Evolutionary conservation across 2,888 invertebrate species (phyloP).

Genomic region (Hirtodrosophila cameraria): DNA sequence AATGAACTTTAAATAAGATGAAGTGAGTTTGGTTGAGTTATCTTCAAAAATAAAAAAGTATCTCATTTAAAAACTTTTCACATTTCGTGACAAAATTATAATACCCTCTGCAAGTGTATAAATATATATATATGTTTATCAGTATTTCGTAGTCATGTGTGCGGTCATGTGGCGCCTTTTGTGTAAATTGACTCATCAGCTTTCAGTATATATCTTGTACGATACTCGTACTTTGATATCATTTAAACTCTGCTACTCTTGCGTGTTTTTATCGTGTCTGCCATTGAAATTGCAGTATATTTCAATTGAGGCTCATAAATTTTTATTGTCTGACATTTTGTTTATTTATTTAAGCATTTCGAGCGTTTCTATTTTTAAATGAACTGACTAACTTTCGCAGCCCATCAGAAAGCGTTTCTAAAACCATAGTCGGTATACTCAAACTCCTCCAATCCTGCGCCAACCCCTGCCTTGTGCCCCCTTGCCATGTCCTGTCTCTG

Average conservation of each 20-base stretch:
- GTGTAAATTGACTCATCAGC: slow-evolving; percentile 70
- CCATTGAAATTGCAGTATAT: slow-evolving; percentile 72
- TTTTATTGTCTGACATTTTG: slow-evolving; percentile 74
- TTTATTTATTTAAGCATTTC: slow-evolving; percentile 73
- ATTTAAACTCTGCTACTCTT: slow-evolving; percentile 5
- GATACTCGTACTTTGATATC: slow-evolving; percentile 17
- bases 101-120: too few relatives aligned
- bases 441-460: neutral
- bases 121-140: neutral
- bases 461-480: neutral
- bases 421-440: slow-evolving; percentile 8
- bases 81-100: too few relatives aligned
- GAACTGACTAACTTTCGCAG: slow-evolving; percentile 71
- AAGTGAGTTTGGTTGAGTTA: too few relatives aligned
- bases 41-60: too few relatives aligned
- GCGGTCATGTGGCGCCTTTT: slow-evolving; percentile 61
- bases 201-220: slow-evolving; percentile 24
- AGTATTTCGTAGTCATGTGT: slow-evolving; percentile 17
- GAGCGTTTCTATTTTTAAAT: slow-evolving; percentile 74
- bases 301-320: slow-evolving; percentile 75
- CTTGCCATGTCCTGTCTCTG: neutral
- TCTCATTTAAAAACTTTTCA: too few relatives aligned
- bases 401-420: slow-evolving; percentile 40
- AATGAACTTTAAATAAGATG: too few relatives aligned
- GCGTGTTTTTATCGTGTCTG: slow-evolving; percentile 68